A percentile compares a stretch with the other conserved stretches of the same genome.
These are phyloP conservation scores for Physeter macrocephalus DNA, from an alignment of 2,113 vertebrate species.

Conservation along the genomic window DNA sequence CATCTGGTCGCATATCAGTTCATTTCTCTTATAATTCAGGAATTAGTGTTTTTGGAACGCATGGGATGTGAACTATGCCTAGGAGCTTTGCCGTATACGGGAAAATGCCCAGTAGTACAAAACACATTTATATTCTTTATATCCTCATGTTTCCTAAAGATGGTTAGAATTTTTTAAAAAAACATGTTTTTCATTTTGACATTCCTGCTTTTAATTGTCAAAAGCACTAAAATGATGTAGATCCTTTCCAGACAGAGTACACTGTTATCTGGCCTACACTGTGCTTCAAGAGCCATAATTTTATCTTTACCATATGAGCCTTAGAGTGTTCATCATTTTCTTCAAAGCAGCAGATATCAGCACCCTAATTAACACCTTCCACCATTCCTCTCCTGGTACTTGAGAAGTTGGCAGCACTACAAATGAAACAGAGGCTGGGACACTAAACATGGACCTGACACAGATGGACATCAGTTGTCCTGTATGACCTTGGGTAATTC, in stretches of 20 bases:
- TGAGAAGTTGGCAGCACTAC: conserved; percentile 11
- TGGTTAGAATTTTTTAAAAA: background rate
- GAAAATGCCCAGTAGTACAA: background rate
- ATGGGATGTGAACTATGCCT: background rate
- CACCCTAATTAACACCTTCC: conserved; percentile 53
- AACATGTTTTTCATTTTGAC: background rate
- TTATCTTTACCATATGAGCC: background rate
- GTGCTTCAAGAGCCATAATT: background rate
- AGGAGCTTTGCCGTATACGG: background rate
- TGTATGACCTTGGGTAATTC: conserved; percentile 29
- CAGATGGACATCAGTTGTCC: conserved; percentile 47
- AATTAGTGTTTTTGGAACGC: conserved; percentile 14
- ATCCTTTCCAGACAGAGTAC: background rate
- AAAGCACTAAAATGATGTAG: background rate
- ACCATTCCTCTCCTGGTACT: conserved; percentile 6
- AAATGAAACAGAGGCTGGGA: conserved; percentile 5
- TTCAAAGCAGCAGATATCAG: background rate
- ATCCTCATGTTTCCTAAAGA: background rate
- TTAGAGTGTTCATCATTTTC: conserved; percentile 21
- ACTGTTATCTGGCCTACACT: background rate
- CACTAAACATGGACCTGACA: background rate
- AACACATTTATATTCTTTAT: background rate
- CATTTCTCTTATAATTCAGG: conserved; percentile 41
- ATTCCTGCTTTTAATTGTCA: background rate
- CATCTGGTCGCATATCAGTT: conserved; percentile 33